A percentile compares a stretch with the other conserved stretches of the same genome.
Conservation (phyloP, 2,797 vertebrate species). For the Cynodonichthys magdalenae region DNA sequence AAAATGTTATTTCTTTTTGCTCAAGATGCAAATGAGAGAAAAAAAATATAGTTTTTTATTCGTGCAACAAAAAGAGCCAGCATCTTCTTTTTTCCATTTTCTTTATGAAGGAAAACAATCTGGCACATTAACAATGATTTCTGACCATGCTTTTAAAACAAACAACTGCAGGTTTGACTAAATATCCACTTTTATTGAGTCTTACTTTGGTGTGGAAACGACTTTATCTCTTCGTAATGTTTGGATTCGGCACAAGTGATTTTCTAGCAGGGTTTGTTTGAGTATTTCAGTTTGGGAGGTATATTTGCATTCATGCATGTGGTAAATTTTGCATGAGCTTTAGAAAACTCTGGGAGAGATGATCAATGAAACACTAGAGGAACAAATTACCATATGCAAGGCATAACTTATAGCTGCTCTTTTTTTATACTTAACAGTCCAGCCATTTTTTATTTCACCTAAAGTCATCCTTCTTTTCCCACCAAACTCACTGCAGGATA, state of each 20-base stretch:
- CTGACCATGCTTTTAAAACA: neutral
- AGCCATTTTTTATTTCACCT: neutral
- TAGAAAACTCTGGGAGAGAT: neutral
- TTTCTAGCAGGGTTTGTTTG: neutral
- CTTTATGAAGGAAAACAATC: neutral
- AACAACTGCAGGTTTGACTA: neutral
- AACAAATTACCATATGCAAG: neutral
- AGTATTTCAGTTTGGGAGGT: neutral
- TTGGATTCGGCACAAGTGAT: too few species aligned
- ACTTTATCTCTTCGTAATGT: neutral
- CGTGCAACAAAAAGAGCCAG: too few species aligned
- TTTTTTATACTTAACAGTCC: neutral
- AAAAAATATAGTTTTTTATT: neutral
- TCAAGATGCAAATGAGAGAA: neutral
- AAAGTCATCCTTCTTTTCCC: neutral
- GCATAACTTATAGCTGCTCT: neutral
- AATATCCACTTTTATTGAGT: neutral
- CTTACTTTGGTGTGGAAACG: neutral
- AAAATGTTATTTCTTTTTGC: neutral
- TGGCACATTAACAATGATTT: neutral
- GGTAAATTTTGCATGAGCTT: slow-evolving; percentile 9
- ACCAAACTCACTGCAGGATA: too few species aligned
- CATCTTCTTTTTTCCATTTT: too few species aligned
- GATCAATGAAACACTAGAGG: neutral
- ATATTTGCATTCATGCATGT: neutral